These are phyloP conservation scores for Dromas ardeola DNA, from an alignment of 2,113 vertebrate genomes.

Conservation along the genomic window DNA sequence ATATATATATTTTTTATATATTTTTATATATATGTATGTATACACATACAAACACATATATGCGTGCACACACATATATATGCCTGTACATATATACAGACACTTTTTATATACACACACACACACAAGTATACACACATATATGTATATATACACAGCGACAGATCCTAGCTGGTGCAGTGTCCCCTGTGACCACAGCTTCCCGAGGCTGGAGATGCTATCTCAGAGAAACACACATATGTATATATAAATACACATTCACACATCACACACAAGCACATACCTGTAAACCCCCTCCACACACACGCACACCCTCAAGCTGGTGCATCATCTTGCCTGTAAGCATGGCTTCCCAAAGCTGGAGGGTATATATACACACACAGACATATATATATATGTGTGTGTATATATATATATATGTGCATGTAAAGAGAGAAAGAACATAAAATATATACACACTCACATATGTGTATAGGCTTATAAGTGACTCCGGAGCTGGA, in stretches of 20 bases:
- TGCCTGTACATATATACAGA: fast-evolving
- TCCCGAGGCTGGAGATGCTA: neutral
- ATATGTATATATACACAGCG: neutral
- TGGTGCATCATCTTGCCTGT: neutral
- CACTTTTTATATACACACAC: too few species aligned
- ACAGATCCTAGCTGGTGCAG: neutral
- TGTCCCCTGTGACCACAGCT: neutral
- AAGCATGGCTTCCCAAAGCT: neutral
- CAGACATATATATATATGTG: too few species aligned
- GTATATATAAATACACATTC: too few species aligned
- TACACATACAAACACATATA: neutral
- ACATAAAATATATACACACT: too few species aligned
- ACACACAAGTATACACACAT: neutral
- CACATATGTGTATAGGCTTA: too few species aligned
- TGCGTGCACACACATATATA: too few species aligned
- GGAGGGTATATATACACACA: too few species aligned
- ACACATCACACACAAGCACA: too few species aligned
- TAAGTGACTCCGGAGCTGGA: neutral
- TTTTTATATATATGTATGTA: fast-evolving
- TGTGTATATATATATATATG: too few species aligned
- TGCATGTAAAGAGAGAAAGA: too few species aligned
- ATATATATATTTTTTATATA: neutral
- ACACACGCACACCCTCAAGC: neutral
- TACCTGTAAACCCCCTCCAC: neutral
- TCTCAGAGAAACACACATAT: neutral